Evolutionary conservation across 1,140 invertebrate genomes (phyloP).

Genomic region (Lineus longissimus): DNA sequence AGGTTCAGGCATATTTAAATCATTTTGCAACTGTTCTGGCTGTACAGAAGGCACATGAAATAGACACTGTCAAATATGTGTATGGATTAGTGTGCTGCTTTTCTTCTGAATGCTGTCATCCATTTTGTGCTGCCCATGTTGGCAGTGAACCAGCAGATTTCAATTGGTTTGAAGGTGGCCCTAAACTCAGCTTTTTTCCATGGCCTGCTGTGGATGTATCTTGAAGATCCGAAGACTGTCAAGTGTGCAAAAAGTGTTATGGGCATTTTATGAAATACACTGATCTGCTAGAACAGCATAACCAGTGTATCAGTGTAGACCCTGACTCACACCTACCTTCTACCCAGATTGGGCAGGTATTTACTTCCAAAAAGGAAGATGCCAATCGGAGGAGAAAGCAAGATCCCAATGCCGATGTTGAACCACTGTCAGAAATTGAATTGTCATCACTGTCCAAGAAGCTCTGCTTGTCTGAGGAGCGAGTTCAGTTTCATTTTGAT

Average conservation of each 20-base stretch:
- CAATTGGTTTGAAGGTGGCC: conserved; percentile 1
- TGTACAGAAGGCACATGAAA: too few species aligned
- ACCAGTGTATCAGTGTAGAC: not conserved
- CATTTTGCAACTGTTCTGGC: not conserved
- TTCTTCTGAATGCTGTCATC: not conserved
- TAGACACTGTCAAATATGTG: not conserved
- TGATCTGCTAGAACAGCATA: not conserved
- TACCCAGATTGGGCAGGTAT: not conserved
- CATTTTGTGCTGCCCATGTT: not conserved
- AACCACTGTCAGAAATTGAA: too few species aligned
- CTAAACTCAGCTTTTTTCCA: not conserved
- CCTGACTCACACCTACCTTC: not conserved
- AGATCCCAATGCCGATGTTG: too few species aligned
- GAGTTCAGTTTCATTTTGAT: too few species aligned
- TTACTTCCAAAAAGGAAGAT: too few species aligned
- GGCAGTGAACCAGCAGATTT: not conserved
- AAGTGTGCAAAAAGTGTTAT: not conserved
- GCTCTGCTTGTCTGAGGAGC: too few species aligned
- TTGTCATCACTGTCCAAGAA: too few species aligned
- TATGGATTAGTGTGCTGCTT: conserved; percentile 3
- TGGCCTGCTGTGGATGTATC: not conserved
- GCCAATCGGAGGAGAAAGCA: too few species aligned
- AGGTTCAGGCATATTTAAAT: not conserved
- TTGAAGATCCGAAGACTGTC: not conserved
- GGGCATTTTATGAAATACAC: conserved; percentile 3